These are phyloP conservation scores for Luperina testacea DNA, from an alignment of 2,888 invertebrate species.

Conservation along the genomic window DNA sequence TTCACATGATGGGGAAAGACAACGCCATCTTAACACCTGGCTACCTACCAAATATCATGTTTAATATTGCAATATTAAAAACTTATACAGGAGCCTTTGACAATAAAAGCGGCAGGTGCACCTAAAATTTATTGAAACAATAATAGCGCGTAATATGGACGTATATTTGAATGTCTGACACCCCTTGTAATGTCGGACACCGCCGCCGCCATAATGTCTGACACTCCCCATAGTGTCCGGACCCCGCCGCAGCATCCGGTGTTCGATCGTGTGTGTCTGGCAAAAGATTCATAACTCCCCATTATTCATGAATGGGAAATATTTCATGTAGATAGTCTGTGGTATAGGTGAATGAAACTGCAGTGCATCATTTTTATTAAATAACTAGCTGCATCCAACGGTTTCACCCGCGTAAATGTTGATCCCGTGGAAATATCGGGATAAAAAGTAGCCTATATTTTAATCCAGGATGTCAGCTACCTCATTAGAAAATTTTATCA, in stretches of 20 bases:
- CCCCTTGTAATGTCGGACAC: constrained; percentile 11
- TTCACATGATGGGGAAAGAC: background rate
- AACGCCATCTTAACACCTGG: background rate
- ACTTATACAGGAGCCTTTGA: background rate
- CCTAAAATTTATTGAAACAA: constrained; percentile 41
- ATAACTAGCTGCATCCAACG: no score
- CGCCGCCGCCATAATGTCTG: constrained; percentile 20
- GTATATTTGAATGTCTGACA: constrained; percentile 32
- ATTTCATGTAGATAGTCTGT: constrained; percentile 30
- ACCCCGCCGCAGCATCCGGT: constrained; percentile 35
- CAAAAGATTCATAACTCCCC: constrained; percentile 42
- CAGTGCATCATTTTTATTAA: background rate
- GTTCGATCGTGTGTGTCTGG: constrained; percentile 43
- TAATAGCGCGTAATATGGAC: constrained; percentile 23
- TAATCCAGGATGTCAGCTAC: no score
- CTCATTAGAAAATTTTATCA: no score
- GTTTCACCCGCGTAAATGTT: no score
- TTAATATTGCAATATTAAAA: constrained; percentile 28
- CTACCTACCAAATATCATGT: background rate
- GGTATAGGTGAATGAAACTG: constrained; percentile 34
- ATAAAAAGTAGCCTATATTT: no score
- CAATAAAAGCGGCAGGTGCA: constrained; percentile 39
- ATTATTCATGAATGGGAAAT: constrained; percentile 47
- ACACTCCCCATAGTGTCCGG: constrained; percentile 32
- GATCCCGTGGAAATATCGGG: no score